These are phyloP conservation scores for Neuroterus valhalla DNA, from an alignment of 1,140 invertebrate genomes.

Conservation along the genomic window DNA sequence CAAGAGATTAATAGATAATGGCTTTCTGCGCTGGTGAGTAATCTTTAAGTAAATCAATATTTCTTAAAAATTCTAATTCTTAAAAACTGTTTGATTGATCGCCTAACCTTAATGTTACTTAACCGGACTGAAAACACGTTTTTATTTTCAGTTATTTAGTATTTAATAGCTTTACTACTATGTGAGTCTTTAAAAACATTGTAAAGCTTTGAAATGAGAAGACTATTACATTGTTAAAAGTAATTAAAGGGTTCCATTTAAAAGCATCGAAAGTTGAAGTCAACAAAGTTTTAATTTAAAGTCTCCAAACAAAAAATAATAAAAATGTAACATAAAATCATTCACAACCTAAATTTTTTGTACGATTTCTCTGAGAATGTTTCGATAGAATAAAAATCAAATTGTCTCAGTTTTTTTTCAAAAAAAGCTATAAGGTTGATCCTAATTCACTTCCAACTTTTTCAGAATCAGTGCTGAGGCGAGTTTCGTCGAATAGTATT, in stretches of 20 bases:
- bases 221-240: too few relatives aligned
- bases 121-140: background rate
- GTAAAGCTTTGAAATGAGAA: too few relatives aligned
- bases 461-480: conserved; percentile 45
- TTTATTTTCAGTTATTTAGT: too few relatives aligned
- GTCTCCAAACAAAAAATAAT: background rate
- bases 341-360: background rate
- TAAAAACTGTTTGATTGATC: conserved; percentile 1
- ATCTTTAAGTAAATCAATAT: background rate
- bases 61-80: conserved; percentile 6
- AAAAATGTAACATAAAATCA: background rate
- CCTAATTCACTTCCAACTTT: conserved; percentile 12
- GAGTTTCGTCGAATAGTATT: conserved; percentile 35
- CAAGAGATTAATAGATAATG: conserved; percentile 30
- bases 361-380: too few relatives aligned
- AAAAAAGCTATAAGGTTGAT: too few relatives aligned
- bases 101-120: conserved; percentile 9
- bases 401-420: too few relatives aligned
- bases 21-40: conserved; percentile 37
- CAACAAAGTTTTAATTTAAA: too few relatives aligned
- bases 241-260: too few relatives aligned
- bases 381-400: too few relatives aligned
- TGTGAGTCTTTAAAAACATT: too few relatives aligned
- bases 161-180: too few relatives aligned
- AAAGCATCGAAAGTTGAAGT: too few relatives aligned